phyloP scores from a whole-genome alignment of 1,140 invertebrate genomes.

The Panonychus citri region DNA sequence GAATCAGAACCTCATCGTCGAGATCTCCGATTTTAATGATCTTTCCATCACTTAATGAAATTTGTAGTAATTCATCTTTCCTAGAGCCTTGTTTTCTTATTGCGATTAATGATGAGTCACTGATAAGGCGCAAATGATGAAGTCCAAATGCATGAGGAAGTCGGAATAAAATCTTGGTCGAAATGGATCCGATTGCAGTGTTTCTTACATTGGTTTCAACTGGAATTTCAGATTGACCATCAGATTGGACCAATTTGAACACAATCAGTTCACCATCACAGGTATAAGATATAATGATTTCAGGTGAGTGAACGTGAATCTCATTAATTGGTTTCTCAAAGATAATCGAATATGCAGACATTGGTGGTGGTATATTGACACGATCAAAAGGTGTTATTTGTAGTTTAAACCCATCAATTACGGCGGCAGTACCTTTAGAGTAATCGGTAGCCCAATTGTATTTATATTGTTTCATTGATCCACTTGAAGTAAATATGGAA shows the following conservation, averaged over 20 bases:
- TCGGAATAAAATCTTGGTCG: too few relatives aligned
- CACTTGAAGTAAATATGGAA: conserved; percentile 31
- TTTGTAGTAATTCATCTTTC: too few relatives aligned
- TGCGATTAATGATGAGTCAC: too few relatives aligned
- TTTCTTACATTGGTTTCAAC: neutral
- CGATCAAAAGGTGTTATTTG: conserved; percentile 45
- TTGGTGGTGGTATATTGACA: conserved; percentile 54
- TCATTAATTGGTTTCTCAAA: conserved; percentile 31
- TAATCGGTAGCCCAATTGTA: conserved; percentile 35
- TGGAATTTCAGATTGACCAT: neutral
- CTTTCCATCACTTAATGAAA: too few relatives aligned
- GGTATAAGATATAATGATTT: too few relatives aligned
- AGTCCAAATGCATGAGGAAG: too few relatives aligned
- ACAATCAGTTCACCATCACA: too few relatives aligned
- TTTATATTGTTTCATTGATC: conserved; percentile 31
- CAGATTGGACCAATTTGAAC: too few relatives aligned
- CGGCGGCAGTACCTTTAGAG: conserved; percentile 33
- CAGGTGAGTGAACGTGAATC: conserved; percentile 18
- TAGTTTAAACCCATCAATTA: conserved; percentile 48
- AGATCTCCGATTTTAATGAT: too few relatives aligned
- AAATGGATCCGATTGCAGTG: neutral
- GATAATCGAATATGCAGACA: conserved; percentile 38
- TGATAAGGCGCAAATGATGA: too few relatives aligned
- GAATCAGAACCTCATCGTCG: too few relatives aligned
- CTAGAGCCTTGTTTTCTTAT: too few relatives aligned